Evolutionary conservation across 2,113 vertebrate genomes (phyloP), one percentile per base, ranked within the genome.

Genomic region (Campylomormyrus numenius): DNA sequence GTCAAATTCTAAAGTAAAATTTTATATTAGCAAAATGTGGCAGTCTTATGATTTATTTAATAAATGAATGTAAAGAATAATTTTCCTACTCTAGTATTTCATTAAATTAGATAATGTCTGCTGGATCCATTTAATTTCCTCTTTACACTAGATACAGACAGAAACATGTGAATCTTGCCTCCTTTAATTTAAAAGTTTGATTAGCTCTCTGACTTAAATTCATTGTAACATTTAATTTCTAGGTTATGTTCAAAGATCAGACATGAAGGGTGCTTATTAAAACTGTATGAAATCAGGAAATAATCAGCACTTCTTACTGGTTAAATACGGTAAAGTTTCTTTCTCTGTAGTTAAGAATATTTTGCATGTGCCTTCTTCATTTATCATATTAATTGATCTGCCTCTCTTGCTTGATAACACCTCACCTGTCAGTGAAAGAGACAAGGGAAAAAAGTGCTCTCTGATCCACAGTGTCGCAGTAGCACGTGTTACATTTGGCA

Each of bases 401-500:
- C 94, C 93, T 91, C 93, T 92, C 93, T 91, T 88, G 90, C 89
- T 90, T 90, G 62, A 92, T 85, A 8, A 0, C 89, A 35, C 50
- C 91, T 91, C 89, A 90, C 89, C 91, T 93, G 85, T 74, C 90
- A 93, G 89, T 89, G 91, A 94, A 93, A 92, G 0, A 5, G 88
- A 93, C 94, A 88, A 88, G 93, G 94, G 93, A 85, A 91, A 93
- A 94, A 95, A 91, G 74, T 5, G 90, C 92, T 66, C 91, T 93
- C 95, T 95, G 95, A 94, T 96, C 93, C 95, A 90, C 93, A 93
- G 15, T 7, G 46, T 53, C 6, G 35, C 52, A 91, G 74, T 90
- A 92, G 91, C 86, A 92, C 91, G 90, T 94, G 83, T 92, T 92
- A 92, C 91, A 93, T 92, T 95, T 92, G 93, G 89, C 91, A 92